Percentiles rank a stretch among this genome's conserved stretches.
Conservation (phyloP, 1,140 invertebrate genomes). For the Halictus rubicundus region DNA sequence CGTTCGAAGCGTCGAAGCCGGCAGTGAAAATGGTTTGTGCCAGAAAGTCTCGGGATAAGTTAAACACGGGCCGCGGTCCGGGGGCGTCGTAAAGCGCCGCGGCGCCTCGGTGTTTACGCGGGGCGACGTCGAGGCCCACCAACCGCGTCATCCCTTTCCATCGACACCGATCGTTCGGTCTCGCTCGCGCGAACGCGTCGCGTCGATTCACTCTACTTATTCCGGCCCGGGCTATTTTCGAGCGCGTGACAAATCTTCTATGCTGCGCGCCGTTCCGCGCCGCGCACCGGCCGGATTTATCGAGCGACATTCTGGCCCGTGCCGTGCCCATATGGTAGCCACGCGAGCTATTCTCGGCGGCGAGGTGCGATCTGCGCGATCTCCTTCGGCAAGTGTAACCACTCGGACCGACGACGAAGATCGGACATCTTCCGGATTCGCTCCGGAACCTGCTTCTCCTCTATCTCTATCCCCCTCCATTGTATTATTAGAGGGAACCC, state of each 20-base stretch:
- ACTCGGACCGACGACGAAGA: constrained; percentile 5
- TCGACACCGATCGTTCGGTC: constrained; percentile 26
- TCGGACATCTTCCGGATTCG: background rate
- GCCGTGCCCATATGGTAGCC: constrained; percentile 63
- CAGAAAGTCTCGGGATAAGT: constrained; percentile 73
- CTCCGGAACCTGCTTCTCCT: too few relatives aligned
- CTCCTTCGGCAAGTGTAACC: constrained; percentile 54
- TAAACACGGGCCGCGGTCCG: constrained; percentile 73
- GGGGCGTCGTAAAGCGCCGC: constrained; percentile 78
- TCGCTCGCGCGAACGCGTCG: background rate
- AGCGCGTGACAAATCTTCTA: constrained; percentile 65
- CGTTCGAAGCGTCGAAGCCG: constrained; percentile 46
- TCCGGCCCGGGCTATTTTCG: constrained; percentile 59
- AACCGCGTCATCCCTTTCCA: constrained; percentile 70
- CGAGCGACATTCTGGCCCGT: constrained; percentile 61
- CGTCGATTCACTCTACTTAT: constrained; percentile 35
- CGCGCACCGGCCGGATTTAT: constrained; percentile 55
- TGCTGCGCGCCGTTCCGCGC: constrained; percentile 10
- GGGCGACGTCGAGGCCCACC: constrained; percentile 72
- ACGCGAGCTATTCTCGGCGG: constrained; percentile 49
- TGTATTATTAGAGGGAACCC: too few relatives aligned
- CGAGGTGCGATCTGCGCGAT: constrained; percentile 45
- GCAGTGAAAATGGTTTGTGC: constrained; percentile 71
- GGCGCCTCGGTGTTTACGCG: constrained; percentile 78
- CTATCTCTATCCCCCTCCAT: background rate